Evolutionary conservation across 2,113 vertebrate genomes (phyloP).

Genomic region (Thermophis baileyi): DNA sequence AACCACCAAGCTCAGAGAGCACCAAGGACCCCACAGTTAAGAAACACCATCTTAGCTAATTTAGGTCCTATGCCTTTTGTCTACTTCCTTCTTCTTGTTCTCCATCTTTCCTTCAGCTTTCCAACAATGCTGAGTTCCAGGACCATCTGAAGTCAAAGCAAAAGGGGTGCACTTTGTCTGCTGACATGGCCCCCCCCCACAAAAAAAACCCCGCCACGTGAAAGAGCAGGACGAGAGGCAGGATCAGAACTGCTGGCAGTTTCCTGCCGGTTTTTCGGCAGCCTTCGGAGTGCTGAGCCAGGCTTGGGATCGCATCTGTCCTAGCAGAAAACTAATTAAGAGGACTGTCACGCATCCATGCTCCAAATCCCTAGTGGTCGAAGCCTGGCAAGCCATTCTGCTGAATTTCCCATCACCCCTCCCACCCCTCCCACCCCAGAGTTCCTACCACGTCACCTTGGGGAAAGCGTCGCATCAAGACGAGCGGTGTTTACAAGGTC

Average conservation of each 20-base stretch:
- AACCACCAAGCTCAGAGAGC: no score
- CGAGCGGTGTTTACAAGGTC: background rate
- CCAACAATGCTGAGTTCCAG: background rate
- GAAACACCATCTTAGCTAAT: background rate
- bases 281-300: background rate
- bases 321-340: constrained; percentile 56
- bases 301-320: background rate
- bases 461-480: background rate
- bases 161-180: background rate
- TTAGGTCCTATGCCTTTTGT: background rate
- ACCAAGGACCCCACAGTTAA: background rate
- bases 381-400: constrained; percentile 35
- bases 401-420: background rate
- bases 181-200: background rate
- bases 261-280: background rate
- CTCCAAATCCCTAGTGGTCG: constrained; percentile 38
- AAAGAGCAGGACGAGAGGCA: background rate
- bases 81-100: background rate
- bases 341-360: constrained; percentile 59
- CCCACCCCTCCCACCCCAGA: fast-evolving
- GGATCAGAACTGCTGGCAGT: background rate
- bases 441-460: background rate
- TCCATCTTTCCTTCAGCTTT: background rate
- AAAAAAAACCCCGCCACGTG: background rate
- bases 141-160: background rate